Percentiles rank a stretch among this genome's conserved stretches.
These are phyloP conservation scores for Achlya flavicornis DNA, from an alignment of 2,888 invertebrate species.

Conservation along the genomic window DNA sequence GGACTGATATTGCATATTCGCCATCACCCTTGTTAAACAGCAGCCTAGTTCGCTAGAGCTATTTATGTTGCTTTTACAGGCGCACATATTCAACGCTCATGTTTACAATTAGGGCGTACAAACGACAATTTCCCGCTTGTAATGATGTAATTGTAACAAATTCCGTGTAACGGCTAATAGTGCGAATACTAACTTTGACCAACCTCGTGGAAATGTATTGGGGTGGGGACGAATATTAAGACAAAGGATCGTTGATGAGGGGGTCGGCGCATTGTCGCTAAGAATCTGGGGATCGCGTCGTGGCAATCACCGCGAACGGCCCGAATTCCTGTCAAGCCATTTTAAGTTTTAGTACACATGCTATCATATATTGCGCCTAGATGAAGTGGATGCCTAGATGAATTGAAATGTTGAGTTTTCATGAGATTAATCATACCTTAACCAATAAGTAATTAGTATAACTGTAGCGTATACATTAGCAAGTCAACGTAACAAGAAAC, in stretches of 20 bases:
- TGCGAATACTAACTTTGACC: conserved; percentile 9
- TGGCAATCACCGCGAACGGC: conserved; percentile 70
- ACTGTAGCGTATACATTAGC: conserved; percentile 25
- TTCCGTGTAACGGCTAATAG: neutral
- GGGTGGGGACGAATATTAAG: conserved; percentile 39
- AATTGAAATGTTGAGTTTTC: neutral
- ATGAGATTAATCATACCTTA: neutral
- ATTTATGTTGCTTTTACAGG: neutral
- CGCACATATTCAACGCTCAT: neutral
- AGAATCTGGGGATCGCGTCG: conserved; percentile 55
- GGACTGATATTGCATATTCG: too few species aligned
- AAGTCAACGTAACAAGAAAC: conserved; percentile 36
- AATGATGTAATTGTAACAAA: conserved; percentile 6
- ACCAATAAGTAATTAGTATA: conserved; percentile 7
- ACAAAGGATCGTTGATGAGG: conserved; percentile 61
- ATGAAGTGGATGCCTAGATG: neutral
- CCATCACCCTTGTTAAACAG: neutral
- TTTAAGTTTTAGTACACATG: conserved; percentile 36
- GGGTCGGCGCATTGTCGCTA: conserved; percentile 57
- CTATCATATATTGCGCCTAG: conserved; percentile 9
- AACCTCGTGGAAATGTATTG: conserved; percentile 12
- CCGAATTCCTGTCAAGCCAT: conserved; percentile 61
- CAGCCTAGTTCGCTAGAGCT: neutral
- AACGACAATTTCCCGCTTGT: conserved; percentile 2
- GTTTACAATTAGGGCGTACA: conserved; percentile 2